Conservation (phyloP, 2,797 vertebrate species). For the Diplodus puntazzo region DNA sequence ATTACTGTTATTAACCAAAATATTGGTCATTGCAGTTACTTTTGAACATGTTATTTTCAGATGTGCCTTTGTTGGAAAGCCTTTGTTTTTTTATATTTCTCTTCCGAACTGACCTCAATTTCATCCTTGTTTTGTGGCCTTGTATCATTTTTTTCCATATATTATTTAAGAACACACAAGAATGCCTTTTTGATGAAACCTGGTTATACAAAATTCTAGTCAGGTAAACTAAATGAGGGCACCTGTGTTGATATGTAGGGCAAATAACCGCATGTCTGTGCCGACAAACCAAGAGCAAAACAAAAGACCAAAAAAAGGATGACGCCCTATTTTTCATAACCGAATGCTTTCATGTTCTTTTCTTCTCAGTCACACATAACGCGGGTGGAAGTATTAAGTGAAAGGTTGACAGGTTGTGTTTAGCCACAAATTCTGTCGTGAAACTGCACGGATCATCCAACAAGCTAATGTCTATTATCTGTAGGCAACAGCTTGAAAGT, state of each 20-base stretch:
- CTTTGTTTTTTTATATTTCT: too few relatives aligned
- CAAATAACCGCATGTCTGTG: not conserved
- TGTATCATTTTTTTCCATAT: too few relatives aligned
- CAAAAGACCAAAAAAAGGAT: not conserved
- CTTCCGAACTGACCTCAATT: too few relatives aligned
- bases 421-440: conserved; percentile 14
- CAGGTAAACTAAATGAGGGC: not conserved
- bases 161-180: too few relatives aligned
- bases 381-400: not conserved
- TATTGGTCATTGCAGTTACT: too few relatives aligned
- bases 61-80: too few relatives aligned
- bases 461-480: conserved; percentile 50
- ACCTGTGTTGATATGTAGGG: not conserved
- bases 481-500: conserved; percentile 49
- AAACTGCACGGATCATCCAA: conserved; percentile 3
- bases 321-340: not conserved
- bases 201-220: not conserved
- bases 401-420: not conserved
- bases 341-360: not conserved
- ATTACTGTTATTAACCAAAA: too few relatives aligned
- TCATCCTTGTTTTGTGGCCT: too few relatives aligned
- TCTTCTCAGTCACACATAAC: not conserved
- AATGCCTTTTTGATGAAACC: too few relatives aligned
- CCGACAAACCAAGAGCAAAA: not conserved
- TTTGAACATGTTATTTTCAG: too few relatives aligned